phyloP scores from a whole-genome alignment of 2,797 vertebrate species.

The Centropyge bicolor region DNA sequence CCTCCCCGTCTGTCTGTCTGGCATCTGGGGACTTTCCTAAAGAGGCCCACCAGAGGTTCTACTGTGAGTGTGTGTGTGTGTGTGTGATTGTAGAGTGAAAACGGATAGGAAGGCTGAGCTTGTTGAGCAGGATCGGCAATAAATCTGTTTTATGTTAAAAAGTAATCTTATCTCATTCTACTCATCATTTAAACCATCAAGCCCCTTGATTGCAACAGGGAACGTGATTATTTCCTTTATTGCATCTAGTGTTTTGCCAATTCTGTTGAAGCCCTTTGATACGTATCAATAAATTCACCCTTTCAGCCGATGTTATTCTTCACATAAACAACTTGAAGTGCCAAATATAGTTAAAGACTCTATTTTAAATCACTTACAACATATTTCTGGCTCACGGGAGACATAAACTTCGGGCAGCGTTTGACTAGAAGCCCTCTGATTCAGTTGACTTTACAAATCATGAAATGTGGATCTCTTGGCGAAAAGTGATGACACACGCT shows the following conservation, averaged over 20 bases:
- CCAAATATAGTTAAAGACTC: constrained; percentile 1
- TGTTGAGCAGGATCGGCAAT: constrained; percentile 36
- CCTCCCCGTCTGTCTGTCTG: constrained; percentile 76
- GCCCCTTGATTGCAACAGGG: not conserved
- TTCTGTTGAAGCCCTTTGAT: not conserved
- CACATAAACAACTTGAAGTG: not conserved
- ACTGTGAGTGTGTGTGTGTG: constrained; percentile 50
- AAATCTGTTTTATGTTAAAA: constrained; percentile 23
- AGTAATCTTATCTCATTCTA: constrained; percentile 13
- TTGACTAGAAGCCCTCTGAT: not conserved
- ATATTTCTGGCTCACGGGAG: constrained; percentile 10
- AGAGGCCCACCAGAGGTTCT: constrained; percentile 75
- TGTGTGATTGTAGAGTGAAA: constrained; percentile 42
- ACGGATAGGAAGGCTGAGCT: constrained; percentile 34
- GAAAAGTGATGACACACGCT: constrained; percentile 37
- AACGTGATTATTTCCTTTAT: constrained; percentile 2
- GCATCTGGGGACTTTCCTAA: constrained; percentile 82
- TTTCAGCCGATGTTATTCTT: not conserved
- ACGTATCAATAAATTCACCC: not conserved
- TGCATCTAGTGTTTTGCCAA: constrained; percentile 20
- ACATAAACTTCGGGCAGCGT: not conserved
- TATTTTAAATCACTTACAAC: not conserved
- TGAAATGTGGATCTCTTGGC: constrained; percentile 3
- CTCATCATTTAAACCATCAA: constrained; percentile 17
- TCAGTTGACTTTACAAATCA: not conserved